A percentile compares a stretch with the other conserved stretches of the same genome.
Conservation (phyloP, 2,797 vertebrate species). For the Argya squamiceps region DNA sequence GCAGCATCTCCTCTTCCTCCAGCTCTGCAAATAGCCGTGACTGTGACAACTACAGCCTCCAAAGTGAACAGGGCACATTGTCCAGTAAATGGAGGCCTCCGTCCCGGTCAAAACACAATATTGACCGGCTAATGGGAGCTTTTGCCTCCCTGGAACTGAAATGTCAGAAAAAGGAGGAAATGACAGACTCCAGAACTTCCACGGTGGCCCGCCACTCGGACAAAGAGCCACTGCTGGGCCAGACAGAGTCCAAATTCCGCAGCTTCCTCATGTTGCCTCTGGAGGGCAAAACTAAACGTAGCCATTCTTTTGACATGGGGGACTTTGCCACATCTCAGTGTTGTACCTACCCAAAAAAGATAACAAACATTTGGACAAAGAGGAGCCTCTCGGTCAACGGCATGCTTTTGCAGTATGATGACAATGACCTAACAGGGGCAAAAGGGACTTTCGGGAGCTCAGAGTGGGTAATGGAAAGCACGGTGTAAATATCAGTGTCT, state of each 20-base stretch:
- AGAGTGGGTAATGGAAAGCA: slow-evolving; percentile 98
- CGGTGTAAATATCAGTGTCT: slow-evolving; percentile 82
- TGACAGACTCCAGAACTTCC: slow-evolving; percentile 81
- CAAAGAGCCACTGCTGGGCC: slow-evolving; percentile 91
- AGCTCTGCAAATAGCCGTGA: slow-evolving; percentile 87
- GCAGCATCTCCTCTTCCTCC: slow-evolving; percentile 90
- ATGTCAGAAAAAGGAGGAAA: slow-evolving; percentile 85
- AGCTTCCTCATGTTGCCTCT: slow-evolving; percentile 89
- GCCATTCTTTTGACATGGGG: slow-evolving; percentile 98
- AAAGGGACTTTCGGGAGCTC: slow-evolving; percentile 88
- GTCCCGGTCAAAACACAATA: slow-evolving; percentile 83
- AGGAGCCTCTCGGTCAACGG: slow-evolving; percentile 97
- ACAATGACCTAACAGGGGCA: slow-evolving; percentile 83
- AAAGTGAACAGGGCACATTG: slow-evolving; percentile 84
- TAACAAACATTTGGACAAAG: slow-evolving; percentile 98
- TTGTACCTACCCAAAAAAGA: slow-evolving; percentile 88
- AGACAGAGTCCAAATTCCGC: slow-evolving; percentile 86
- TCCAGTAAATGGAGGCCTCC: slow-evolving; percentile 87
- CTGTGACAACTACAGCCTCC: slow-evolving; percentile 81
- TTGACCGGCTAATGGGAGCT: slow-evolving; percentile 93
- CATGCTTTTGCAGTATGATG: slow-evolving; percentile 94
- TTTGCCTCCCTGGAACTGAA: slow-evolving; percentile 93
- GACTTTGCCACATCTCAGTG: slow-evolving; percentile 86
- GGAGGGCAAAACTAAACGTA: slow-evolving; percentile 92
- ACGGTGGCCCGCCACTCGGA: slow-evolving; percentile 83